Base-by-base conservation (phyloP, 2,888 invertebrate genomes). In the Pachymerium ferrugineum region DNA sequence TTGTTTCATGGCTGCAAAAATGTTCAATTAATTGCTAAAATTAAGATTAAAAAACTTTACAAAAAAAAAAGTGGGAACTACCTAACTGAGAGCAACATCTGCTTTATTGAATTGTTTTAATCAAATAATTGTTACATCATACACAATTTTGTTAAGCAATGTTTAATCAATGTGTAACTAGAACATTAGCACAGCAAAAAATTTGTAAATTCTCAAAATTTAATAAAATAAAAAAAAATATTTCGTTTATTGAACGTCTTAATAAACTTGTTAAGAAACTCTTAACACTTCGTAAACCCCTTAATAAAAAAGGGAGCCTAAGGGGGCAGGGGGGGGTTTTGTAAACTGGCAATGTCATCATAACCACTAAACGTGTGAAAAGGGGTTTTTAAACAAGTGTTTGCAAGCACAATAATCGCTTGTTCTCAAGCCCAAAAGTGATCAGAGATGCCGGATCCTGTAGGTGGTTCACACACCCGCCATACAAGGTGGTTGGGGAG, bases 391-490 rank as follows among this genome's bases (percentile, higher is more conserved):
- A 38, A 38, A 38, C 38, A 38, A 47, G 6, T 47, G 47, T 47
- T 47, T 47, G 47, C 47, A 47, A 47, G 47, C 47, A 19, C 47
- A 47, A 47, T 47, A 47, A 47, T 47, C 47, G 47, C 47, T 47
- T 19, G 19, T 47, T 47, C 47, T 12, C 22, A 8, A 6, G 19
- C 47, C 22, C 12, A 19, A 19, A 16, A 19, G 19, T 47, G 19
- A n/a, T n/a, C n/a, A n/a, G n/a, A 12, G 19, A 70, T 70, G 35
- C 70, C 70, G 70, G 70, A 70, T 70, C 70, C 35, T 70, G 70
- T 70, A 70, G 70, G 70, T 33, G 70, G 70, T 70, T 68, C 68
- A 68, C 68, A 68, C 25, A 67, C 70, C 70, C 30, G 30, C 70
- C 70, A 16, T 70, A 70, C 70, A 70, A 70, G 70, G 70, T 70